These are phyloP conservation scores for Cnemophilus loriae DNA, from an alignment of 2,113 vertebrate species.

Conservation along the genomic window DNA sequence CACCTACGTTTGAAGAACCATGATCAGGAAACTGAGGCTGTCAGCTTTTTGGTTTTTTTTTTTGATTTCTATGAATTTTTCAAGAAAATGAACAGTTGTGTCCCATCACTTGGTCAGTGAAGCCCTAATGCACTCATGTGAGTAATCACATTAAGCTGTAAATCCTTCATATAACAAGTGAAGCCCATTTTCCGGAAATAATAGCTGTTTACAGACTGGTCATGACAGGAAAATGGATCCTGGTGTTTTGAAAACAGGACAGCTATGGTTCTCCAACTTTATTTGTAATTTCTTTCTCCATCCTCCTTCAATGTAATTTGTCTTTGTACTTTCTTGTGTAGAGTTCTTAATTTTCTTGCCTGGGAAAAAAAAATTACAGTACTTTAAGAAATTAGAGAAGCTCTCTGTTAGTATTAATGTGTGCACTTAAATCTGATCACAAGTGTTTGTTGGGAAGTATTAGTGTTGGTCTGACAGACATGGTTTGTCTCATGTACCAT, in stretches of 20 bases:
- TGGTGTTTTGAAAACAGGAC: background rate
- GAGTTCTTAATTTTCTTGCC: background rate
- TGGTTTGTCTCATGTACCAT: background rate
- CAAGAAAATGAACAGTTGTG: background rate
- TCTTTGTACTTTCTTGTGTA: background rate
- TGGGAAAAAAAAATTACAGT: background rate
- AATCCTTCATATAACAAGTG: background rate
- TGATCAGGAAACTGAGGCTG: background rate
- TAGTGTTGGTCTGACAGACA: background rate
- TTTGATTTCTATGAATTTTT: background rate
- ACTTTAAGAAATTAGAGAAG: background rate
- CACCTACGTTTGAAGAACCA: rapidly evolving
- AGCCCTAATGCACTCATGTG: background rate
- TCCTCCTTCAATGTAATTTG: background rate
- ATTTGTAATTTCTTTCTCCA: background rate
- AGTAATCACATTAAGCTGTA: background rate
- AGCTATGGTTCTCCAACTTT: background rate
- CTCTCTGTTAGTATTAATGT: background rate
- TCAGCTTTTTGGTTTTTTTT: background rate
- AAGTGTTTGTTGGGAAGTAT: background rate
- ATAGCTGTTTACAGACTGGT: background rate
- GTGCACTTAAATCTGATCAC: background rate
- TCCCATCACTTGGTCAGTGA: background rate
- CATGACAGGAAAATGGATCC: background rate
- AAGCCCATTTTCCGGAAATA: background rate